Evolutionary conservation across 2,113 vertebrate genomes (phyloP).

Genomic region (Tonatia bakeri): DNA sequence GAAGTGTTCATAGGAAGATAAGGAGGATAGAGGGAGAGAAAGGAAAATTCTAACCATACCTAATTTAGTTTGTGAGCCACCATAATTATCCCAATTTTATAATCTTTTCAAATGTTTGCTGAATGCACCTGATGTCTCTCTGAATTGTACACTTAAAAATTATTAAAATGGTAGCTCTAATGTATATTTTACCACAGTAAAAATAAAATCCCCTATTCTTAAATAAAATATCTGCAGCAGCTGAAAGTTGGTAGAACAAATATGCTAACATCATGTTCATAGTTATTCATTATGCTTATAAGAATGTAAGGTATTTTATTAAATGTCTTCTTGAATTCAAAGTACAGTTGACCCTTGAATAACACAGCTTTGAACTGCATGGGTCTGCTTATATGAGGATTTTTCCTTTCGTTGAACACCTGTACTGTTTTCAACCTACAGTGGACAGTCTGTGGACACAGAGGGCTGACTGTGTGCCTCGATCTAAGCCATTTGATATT

Average conservation of each 20-base stretch:
- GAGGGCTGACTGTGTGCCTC: background rate
- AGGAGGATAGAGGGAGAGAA: background rate
- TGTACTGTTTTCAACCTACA: background rate
- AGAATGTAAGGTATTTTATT: background rate
- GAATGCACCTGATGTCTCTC: background rate
- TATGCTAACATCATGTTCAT: background rate
- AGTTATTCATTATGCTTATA: background rate
- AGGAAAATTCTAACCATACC: background rate
- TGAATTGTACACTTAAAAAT: background rate
- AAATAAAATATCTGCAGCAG: background rate
- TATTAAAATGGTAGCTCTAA: background rate
- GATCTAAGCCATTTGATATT: background rate
- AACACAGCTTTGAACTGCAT: background rate
- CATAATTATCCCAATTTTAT: background rate
- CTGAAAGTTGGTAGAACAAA: background rate
- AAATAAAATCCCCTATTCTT: background rate
- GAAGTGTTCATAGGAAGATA: background rate
- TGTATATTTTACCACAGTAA: background rate
- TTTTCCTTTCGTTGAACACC: background rate
- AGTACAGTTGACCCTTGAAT: background rate
- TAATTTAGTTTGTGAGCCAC: background rate
- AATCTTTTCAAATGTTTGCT: background rate
- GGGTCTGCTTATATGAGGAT: background rate
- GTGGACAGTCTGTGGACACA: background rate
- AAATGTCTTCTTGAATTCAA: slow-evolving; percentile 7